Conservation (phyloP, 2,797 vertebrate species). For the Centroberyx gerrardi region DNA sequence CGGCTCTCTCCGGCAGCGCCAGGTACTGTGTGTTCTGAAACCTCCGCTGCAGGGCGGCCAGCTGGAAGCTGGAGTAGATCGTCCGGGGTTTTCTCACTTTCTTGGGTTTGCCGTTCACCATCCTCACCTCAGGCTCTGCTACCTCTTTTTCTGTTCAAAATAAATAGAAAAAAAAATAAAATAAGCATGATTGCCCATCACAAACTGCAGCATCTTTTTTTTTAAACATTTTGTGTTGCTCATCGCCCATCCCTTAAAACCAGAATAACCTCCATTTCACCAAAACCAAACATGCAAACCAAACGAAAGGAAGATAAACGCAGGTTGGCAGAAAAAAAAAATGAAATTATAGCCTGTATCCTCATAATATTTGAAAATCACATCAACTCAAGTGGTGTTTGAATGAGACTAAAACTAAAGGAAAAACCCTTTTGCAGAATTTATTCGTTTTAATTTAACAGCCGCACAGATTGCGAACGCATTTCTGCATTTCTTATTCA, state of each 20-base stretch:
- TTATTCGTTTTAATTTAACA: not conserved
- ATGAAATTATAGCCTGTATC: not conserved
- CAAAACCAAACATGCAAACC: not conserved
- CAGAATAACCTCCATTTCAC: not conserved
- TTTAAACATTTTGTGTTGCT: no score
- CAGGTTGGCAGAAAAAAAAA: not conserved
- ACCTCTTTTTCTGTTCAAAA: constrained; percentile 92
- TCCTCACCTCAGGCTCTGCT: constrained; percentile 95
- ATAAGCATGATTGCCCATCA: not conserved
- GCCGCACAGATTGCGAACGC: not conserved
- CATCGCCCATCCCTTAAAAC: not conserved
- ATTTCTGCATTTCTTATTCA: not conserved
- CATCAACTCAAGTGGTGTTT: not conserved
- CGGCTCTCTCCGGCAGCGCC: constrained; percentile 97
- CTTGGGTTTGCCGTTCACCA: constrained; percentile 99
- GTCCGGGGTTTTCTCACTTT: constrained; percentile 98
- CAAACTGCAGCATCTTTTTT: not conserved
- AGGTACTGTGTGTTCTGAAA: constrained; percentile 99
- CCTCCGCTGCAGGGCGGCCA: constrained; percentile 95
- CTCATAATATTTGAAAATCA: not conserved
- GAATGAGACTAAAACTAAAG: not conserved
- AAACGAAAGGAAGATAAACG: not conserved
- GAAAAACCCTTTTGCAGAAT: not conserved
- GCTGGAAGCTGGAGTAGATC: constrained; percentile 99
- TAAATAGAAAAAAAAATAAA: not conserved